Percentiles rank a stretch among this genome's conserved stretches.
Conservation (phyloP, 1,140 invertebrate species). For the roundworm (Caenorhabditis elegans) region WBcel235 BX284605.5:6570501-6571000, state of each 20-base stretch:
- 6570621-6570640: background rate
- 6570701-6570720: background rate
- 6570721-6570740: constrained; percentile 26
- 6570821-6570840: constrained; percentile 36
- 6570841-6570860: background rate
- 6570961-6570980: background rate
- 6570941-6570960: background rate
- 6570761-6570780: constrained; percentile 35
- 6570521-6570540: no score
- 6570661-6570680: background rate
- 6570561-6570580: background rate
- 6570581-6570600: constrained; percentile 2
- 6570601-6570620: background rate
- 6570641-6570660: background rate
- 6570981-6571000: background rate
- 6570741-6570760: constrained; percentile 35
- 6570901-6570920: background rate
- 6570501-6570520: background rate
- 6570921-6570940: background rate
- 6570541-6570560: constrained; percentile 7
- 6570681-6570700: background rate
- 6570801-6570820: constrained; percentile 39
- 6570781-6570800: constrained; percentile 27
- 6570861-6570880: background rate
- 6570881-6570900: background rate